Conservation (phyloP, 2,888 invertebrate genomes). For the Cremastinae sp. region DNA sequence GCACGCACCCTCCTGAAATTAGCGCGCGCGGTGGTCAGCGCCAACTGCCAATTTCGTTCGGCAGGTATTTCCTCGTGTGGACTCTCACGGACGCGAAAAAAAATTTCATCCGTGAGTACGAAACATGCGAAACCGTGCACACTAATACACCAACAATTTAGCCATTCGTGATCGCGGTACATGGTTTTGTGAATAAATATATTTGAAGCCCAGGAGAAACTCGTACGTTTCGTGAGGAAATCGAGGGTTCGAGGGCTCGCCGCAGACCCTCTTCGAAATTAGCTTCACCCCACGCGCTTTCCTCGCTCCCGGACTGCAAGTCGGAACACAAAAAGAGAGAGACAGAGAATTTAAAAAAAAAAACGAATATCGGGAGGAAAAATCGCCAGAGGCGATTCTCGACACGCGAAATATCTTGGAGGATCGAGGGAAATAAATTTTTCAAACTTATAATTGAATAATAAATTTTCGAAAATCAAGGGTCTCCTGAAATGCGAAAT, state of each 20-base stretch:
- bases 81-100: background rate
- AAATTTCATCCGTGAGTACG: background rate
- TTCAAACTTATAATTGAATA: background rate
- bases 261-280: slow-evolving; percentile 52
- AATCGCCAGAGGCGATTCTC: slow-evolving; percentile 15
- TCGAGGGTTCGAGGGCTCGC: slow-evolving; percentile 52
- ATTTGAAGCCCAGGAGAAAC: slow-evolving; percentile 17
- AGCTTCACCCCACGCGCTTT: slow-evolving; percentile 42
- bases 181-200: slow-evolving; percentile 10
- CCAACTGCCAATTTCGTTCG: slow-evolving; percentile 69
- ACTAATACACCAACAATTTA: too few relatives aligned
- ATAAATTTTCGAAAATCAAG: background rate
- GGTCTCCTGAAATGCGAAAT: too few relatives aligned
- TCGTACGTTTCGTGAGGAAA: slow-evolving; percentile 50
- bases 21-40: slow-evolving; percentile 58
- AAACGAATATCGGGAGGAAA: slow-evolving; percentile 14
- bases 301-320: background rate
- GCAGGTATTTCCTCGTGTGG: slow-evolving; percentile 38
- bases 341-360: slow-evolving; percentile 14
- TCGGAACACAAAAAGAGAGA: slow-evolving; percentile 1
- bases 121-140: too few relatives aligned
- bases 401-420: slow-evolving; percentile 22
- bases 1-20: slow-evolving; percentile 66
- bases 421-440: background rate
- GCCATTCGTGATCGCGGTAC: background rate